These are phyloP conservation scores for Carduelis carduelis DNA, from an alignment of 2,797 vertebrate genomes.

Conservation along the genomic window DNA sequence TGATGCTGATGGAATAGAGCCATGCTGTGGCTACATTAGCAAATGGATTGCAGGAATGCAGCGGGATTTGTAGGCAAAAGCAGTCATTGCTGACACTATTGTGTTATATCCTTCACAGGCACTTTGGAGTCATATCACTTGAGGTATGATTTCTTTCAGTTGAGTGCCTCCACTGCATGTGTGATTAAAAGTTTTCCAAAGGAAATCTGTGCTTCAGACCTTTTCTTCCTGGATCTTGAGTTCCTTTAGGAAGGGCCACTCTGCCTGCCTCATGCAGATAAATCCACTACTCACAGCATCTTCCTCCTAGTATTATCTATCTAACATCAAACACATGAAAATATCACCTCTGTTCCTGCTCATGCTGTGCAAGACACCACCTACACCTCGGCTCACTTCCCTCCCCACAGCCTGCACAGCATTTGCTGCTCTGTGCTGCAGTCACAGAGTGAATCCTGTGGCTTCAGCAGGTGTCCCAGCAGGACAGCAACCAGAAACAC, in stretches of 20 bases:
- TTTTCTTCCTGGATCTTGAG: not conserved
- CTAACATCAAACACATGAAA: not conserved
- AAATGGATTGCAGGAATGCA: not conserved
- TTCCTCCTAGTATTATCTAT: not conserved
- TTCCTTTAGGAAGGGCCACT: not conserved
- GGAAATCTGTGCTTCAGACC: not conserved
- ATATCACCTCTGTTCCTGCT: not conserved
- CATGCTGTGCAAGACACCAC: not conserved
- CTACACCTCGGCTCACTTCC: not conserved
- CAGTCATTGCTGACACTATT: not conserved
- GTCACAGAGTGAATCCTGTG: not conserved
- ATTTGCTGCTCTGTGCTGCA: not conserved
- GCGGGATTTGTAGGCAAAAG: not conserved
- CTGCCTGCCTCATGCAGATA: not conserved
- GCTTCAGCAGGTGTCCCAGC: not conserved
- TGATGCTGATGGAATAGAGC: not conserved
- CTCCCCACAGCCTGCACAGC: not conserved
- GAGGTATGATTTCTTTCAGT: not conserved
- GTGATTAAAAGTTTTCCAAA: not conserved
- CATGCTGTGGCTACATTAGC: not conserved
- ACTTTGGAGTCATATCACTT: not conserved
- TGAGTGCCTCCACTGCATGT: not conserved
- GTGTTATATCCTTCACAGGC: not conserved
- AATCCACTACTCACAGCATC: not conserved
- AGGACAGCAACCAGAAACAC: not conserved